These are phyloP conservation scores for Helogale parvula DNA, from an alignment of 2,113 vertebrate genomes.

Conservation along the genomic window DNA sequence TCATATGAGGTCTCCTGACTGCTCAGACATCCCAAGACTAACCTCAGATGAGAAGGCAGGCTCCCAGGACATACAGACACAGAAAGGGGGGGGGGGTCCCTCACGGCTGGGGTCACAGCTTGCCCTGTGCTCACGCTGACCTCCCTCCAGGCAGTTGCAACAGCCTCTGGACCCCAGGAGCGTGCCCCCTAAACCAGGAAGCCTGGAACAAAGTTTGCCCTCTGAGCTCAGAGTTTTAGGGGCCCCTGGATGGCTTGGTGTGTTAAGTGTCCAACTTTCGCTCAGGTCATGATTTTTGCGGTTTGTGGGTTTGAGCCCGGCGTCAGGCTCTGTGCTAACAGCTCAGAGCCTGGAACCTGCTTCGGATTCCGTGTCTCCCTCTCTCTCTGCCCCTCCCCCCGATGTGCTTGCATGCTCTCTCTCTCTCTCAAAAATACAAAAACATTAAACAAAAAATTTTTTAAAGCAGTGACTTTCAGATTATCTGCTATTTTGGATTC, in stretches of 20 bases:
- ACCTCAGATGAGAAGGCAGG: not conserved
- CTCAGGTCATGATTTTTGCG: no score
- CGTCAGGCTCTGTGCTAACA: no score
- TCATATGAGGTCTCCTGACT: not conserved
- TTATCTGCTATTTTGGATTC: not conserved
- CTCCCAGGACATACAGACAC: not conserved
- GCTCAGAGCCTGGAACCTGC: no score
- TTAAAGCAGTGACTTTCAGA: not conserved
- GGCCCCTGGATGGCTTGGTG: no score
- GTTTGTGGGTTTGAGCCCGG: no score
- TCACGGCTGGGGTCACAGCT: not conserved
- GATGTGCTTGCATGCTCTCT: no score
- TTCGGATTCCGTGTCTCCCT: no score
- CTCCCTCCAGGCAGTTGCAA: accelerated
- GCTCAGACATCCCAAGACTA: not conserved
- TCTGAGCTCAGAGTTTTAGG: not conserved
- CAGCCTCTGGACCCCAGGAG: not conserved
- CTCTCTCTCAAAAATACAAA: no score
- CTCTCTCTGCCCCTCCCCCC: no score
- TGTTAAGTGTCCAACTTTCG: no score
- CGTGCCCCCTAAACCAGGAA: accelerated
- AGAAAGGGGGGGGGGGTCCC: accelerated
- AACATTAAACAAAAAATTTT: no score
- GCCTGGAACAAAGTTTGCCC: not conserved
- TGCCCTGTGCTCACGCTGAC: not conserved